Percentiles rank a stretch among this genome's conserved stretches.
phyloP scores from a whole-genome alignment of 2,888 invertebrate species.

The Timandra comae region DNA sequence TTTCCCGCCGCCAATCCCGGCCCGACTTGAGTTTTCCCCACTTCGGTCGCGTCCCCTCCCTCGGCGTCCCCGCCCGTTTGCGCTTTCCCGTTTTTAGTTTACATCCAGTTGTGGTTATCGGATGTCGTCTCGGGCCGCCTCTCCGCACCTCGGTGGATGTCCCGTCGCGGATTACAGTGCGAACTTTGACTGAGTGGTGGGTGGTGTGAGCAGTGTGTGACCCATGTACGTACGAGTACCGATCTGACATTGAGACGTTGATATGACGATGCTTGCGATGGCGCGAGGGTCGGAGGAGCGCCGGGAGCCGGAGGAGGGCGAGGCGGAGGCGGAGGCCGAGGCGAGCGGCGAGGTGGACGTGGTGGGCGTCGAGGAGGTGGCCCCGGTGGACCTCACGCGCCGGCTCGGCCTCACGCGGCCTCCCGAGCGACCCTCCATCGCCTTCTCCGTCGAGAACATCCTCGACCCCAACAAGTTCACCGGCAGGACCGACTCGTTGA shows the following conservation, averaged over 20 bases:
- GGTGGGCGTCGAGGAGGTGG: conserved; percentile 68
- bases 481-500: conserved; percentile 77
- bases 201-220: conserved; percentile 35
- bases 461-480: conserved; percentile 94
- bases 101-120: conserved; percentile 41
- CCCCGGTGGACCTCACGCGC: conserved; percentile 65
- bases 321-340: conserved; percentile 53
- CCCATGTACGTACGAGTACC: conserved; percentile 17
- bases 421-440: conserved; percentile 77
- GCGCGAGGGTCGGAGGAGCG: conserved; percentile 66
- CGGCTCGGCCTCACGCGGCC: conserved; percentile 77
- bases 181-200: conserved; percentile 14
- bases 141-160: conserved; percentile 4
- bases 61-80: conserved; percentile 45
- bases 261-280: conserved; percentile 76
- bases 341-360: conserved; percentile 63
- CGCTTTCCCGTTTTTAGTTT: conserved; percentile 40
- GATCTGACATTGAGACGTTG: conserved; percentile 45
- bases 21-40: conserved; percentile 29
- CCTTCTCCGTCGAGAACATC: conserved; percentile 94
- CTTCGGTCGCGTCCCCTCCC: conserved; percentile 31
- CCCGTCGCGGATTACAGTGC: conserved; percentile 43
- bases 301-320: conserved; percentile 47
- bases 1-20: conserved; percentile 58
- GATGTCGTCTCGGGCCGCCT: conserved; percentile 37